phyloP scores from a whole-genome alignment of 92 coral and sea anemone genomes.

The Pocillopora meandrina region DNA sequence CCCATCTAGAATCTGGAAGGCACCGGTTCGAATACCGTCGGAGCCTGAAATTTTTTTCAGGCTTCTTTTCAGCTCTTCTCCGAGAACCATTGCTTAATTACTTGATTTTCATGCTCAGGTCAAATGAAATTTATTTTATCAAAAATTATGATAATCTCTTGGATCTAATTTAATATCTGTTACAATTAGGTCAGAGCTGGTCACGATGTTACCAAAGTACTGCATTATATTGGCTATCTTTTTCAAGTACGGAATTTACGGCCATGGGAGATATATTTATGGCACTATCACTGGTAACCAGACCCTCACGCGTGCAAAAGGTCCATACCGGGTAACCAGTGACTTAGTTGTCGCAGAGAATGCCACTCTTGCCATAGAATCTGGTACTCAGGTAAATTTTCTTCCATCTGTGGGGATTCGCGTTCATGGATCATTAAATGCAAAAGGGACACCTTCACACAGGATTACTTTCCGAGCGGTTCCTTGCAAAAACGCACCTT shows the following conservation, averaged over 20 bases:
- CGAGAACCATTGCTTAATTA: no score
- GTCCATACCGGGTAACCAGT: slow-evolving; percentile 63
- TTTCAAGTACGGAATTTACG: not conserved
- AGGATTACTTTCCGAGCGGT: slow-evolving; percentile 48
- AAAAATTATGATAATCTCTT: no score
- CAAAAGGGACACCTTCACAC: slow-evolving; percentile 47
- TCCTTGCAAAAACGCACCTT: slow-evolving; percentile 34
- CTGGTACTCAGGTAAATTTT: slow-evolving; percentile 61
- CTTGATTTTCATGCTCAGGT: no score
- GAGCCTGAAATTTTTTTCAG: no score
- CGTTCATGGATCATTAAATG: slow-evolving; percentile 65
- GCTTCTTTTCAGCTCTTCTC: no score
- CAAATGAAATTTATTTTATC: no score
- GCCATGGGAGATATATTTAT: not conserved
- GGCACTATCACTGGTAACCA: not conserved
- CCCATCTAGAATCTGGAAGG: no score
- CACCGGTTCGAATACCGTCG: no score
- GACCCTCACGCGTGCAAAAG: slow-evolving; percentile 41
- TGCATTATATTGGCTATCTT: not conserved
- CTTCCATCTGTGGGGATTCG: slow-evolving; percentile 51
- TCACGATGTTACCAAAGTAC: not conserved
- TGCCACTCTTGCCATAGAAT: slow-evolving; percentile 54
- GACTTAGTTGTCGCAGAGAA: slow-evolving; percentile 55
- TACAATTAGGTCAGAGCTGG: not conserved
- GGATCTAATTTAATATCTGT: not conserved